Conservation (phyloP, 2,797 vertebrate species). For the Anolis apletophallus region DNA sequence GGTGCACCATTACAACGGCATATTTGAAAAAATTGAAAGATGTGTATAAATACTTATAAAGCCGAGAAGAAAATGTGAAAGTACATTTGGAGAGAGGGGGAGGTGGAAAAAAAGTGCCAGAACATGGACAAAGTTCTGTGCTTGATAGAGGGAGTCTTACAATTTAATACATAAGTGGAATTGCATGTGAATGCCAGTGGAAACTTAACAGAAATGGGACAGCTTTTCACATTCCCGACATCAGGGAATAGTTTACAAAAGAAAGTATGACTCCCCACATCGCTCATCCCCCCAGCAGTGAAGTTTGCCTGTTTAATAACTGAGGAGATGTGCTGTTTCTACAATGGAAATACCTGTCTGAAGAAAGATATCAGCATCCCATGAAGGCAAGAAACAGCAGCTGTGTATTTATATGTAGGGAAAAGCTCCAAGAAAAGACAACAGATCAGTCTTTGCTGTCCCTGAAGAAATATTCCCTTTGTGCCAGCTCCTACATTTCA, state of each 20-base stretch:
- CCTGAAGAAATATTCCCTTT: neutral
- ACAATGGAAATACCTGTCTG: neutral
- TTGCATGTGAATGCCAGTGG: neutral
- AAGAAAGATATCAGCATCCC: neutral
- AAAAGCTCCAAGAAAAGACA: slow-evolving; percentile 17
- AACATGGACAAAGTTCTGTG: too few relatives aligned
- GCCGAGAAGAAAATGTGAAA: too few relatives aligned
- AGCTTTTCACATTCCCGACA: neutral
- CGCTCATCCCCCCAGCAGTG: neutral
- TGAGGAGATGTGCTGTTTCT: neutral
- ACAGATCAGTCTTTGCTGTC: neutral
- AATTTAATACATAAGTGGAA: neutral
- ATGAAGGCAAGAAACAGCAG: neutral
- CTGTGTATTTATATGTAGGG: neutral
- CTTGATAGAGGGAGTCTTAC: too few relatives aligned
- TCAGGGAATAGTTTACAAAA: neutral
- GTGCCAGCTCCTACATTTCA: neutral
- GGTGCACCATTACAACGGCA: neutral
- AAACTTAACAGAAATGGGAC: neutral
- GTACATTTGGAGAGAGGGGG: too few relatives aligned
- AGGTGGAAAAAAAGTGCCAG: too few relatives aligned
- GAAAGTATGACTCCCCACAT: neutral
- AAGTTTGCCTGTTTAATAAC: neutral
- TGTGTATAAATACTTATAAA: neutral
- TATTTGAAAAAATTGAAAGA: neutral